Evolutionary conservation across 1,140 invertebrate species (phyloP).

Genomic region (Laodelphax striatellus): DNA sequence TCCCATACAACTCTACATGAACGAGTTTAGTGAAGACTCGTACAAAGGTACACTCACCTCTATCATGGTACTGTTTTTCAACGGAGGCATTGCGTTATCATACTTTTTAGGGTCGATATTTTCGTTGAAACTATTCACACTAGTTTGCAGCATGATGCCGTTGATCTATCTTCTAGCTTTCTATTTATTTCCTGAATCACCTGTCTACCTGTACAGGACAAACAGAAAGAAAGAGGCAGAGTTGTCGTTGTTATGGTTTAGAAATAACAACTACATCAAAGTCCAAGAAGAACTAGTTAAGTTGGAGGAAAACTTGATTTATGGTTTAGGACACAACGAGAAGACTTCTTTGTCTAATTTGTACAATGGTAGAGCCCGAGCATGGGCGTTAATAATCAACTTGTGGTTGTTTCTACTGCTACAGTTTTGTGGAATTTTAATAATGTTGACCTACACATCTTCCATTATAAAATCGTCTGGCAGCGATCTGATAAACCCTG

Average conservation of each 20-base stretch:
- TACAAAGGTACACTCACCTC: slow-evolving; percentile 69
- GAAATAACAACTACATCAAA: slow-evolving; percentile 43
- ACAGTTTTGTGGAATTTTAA: too few species aligned
- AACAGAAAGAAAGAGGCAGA: slow-evolving; percentile 36
- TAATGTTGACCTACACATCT: slow-evolving; percentile 68
- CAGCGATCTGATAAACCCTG: slow-evolving; percentile 43
- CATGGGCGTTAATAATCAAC: too few species aligned
- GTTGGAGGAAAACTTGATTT: background rate
- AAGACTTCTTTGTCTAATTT: too few species aligned
- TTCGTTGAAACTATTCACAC: too few species aligned
- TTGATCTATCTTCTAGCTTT: too few species aligned
- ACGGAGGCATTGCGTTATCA: slow-evolving; percentile 63
- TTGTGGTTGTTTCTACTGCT: too few species aligned
- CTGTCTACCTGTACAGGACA: slow-evolving; percentile 25
- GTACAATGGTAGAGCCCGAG: too few species aligned
- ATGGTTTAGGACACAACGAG: background rate
- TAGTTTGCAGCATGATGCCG: too few species aligned
- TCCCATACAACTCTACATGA: slow-evolving; percentile 71
- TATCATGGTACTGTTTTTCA: slow-evolving; percentile 70
- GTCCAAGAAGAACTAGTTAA: slow-evolving; percentile 13
- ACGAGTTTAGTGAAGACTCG: slow-evolving; percentile 72
- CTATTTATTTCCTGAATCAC: too few species aligned
- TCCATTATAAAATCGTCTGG: slow-evolving; percentile 63
- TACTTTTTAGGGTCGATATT: slow-evolving; percentile 54
- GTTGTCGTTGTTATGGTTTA: slow-evolving; percentile 41